Base-by-base conservation (phyloP, 2,888 invertebrate species). In the Cordilura impudica region DNA sequence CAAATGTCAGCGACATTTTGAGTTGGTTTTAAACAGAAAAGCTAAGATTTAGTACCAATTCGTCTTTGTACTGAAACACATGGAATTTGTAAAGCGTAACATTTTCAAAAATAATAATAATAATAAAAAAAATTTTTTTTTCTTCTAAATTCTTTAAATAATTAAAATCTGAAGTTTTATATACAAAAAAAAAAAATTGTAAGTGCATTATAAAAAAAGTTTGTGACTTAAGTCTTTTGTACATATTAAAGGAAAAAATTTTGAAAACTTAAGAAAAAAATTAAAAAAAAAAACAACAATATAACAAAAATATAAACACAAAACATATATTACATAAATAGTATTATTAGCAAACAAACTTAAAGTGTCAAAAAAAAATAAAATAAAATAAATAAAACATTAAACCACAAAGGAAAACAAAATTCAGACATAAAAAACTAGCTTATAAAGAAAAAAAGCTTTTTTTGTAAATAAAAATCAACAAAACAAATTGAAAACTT, bases 221-320 rank as follows among this genome's bases (percentile, higher is more conserved):
- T 85, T 84, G 85, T 85, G 84, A 71, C 84, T 78, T 82, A 82
- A 87, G 85, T 87, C 86, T 84, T 86, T 85, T 81, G 85, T 84
- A 84, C 80, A n/a, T 39, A 1, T 56, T 4, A 8, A 26, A 26
- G 16, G 23, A 58, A 39, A 76, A 54, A 7, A 6, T 10, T 14
- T 4, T 45, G 14, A 14, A 21, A 53, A 14, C 23, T 29, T 29
- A 56, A 51, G 0, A 56, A 67, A 35, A 19, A 54, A 18, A 39
- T 47, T 56, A 2, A 54, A 39, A 63, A 58, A 67, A 16, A 43
- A 54, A 35, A 53, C 10, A 10, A 26, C 23, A 21, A 45, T 7
- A 43, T 16, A 21, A 51, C 31, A n/a, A 18, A 31, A n/a, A 19
- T 2, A 31, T 3, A 29, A 31, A 1, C 8, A 31, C 10, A 31